Base-by-base conservation (phyloP, 2,797 vertebrate species). In the Borostomias antarcticus region DNA sequence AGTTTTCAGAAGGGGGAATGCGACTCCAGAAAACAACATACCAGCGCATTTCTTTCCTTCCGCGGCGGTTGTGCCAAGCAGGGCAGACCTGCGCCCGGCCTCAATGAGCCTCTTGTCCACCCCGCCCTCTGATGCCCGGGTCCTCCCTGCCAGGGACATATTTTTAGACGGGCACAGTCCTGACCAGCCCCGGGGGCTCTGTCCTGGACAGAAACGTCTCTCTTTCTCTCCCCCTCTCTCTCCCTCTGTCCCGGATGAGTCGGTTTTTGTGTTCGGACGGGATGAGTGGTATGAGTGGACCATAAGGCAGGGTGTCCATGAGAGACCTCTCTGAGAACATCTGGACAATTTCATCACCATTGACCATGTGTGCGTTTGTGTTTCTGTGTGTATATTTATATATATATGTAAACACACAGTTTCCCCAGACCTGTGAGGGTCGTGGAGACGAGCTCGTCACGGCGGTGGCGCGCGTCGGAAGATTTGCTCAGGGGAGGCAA, bases 81-180 rank as follows among this genome's bases (percentile, higher is more conserved):
- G 69, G 66, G 69, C 64, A 47, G 64, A 68, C 58, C 58, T 54
- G 23, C 58, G 60, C 68, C 53, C 54, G 9, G 56, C 64, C 4
- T 85, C 78, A 84, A 71, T 81, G 61, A 65, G 6, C 70, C 30
- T 64, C 73, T 83, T 85, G 84, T 85, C 58, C 73, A 45, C 32
- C 23, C 59, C 60, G 68, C 60, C 69, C 62, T 26, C 71, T 40
- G 45, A 32, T n/a, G 28, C 58, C 68, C 10, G 23, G 62, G 58
- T 69, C 63, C 60, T 37, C 45, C 66, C 37, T 37, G 57, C 68
- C 48, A 59, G 50, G 17, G 1, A 33, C 58, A 0, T 58, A 40
- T 66, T 78, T 80, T 74, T 70, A 59, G 64, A 26, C 64, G 32
- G 29, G 48, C 48, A 26, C 35, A 66, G 6, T 58, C 29, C 40